Conservation (phyloP, 2,888 invertebrate genomes). For the Notocelia uddmanniana region DNA sequence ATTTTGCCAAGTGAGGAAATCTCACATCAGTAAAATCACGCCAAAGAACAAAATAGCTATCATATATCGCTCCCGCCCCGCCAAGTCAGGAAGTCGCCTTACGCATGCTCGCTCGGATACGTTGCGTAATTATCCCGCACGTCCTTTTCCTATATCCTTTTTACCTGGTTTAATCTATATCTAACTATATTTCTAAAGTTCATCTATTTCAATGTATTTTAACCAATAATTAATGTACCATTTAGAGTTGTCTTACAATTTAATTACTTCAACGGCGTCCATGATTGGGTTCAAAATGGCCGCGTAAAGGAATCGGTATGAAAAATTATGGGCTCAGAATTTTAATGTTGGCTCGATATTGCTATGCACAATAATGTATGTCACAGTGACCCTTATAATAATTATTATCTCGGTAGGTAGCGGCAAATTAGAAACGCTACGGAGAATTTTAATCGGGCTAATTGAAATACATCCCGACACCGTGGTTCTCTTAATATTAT, state of each 20-base stretch:
- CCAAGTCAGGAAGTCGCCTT: too few species aligned
- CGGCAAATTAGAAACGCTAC: slow-evolving; percentile 23
- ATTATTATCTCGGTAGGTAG: slow-evolving; percentile 16
- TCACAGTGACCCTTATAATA: not conserved
- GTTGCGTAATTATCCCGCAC: too few species aligned
- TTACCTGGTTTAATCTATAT: too few species aligned
- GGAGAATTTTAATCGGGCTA: slow-evolving; percentile 31
- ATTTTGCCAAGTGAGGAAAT: too few species aligned
- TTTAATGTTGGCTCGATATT: not conserved
- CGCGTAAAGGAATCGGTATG: not conserved
- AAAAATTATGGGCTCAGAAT: not conserved
- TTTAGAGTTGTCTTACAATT: not conserved
- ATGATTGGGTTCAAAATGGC: not conserved
- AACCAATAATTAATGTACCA: not conserved
- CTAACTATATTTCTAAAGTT: too few species aligned
- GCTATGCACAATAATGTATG: not conserved
- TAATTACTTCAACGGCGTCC: not conserved
- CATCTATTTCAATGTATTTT: too few species aligned
- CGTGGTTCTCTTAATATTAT: slow-evolving; percentile 19
- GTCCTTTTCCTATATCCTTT: too few species aligned
- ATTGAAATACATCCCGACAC: slow-evolving; percentile 25
- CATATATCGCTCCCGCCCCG: too few species aligned
- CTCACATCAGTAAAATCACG: too few species aligned
- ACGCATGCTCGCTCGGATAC: too few species aligned
- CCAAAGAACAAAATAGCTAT: too few species aligned